phyloP scores from a whole-genome alignment of 1,140 invertebrate genomes.

The Campodea augens region DNA sequence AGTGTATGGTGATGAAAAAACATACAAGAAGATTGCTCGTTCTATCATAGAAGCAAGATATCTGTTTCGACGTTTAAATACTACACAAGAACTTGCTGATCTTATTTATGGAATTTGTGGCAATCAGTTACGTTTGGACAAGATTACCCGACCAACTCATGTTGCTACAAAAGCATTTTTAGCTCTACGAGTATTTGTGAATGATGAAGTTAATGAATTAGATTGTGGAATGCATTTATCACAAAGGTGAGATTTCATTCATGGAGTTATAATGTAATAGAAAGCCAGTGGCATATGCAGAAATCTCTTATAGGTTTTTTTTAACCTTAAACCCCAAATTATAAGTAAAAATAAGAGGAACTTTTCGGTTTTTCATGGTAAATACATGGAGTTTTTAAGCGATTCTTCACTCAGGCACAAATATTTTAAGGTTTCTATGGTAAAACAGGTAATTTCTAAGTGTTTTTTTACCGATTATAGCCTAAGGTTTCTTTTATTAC shows the following conservation, averaged over 20 bases:
- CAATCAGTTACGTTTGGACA: slow-evolving; percentile 32
- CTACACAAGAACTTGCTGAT: slow-evolving; percentile 63
- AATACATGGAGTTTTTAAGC: too few species aligned
- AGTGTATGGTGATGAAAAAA: slow-evolving; percentile 77
- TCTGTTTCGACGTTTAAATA: slow-evolving; percentile 53
- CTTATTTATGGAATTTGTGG: slow-evolving; percentile 47
- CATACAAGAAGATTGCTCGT: slow-evolving; percentile 66
- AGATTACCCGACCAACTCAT: slow-evolving; percentile 51
- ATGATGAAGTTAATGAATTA: slow-evolving; percentile 91
- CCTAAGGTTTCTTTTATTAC: too few species aligned
- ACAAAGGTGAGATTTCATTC: slow-evolving; percentile 23
- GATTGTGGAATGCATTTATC: slow-evolving; percentile 72
- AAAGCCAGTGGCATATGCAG: too few species aligned
- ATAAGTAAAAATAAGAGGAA: too few species aligned
- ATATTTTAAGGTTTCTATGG: too few species aligned
- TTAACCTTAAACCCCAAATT: too few species aligned
- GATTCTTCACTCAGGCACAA: too few species aligned
- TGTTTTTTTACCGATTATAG: too few species aligned
- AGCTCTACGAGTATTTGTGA: slow-evolving; percentile 86
- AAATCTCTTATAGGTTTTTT: too few species aligned
- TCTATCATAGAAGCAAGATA: slow-evolving; percentile 74
- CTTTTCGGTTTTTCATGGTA: too few species aligned
- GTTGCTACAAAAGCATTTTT: slow-evolving; percentile 84
- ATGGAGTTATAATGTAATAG: too few species aligned
- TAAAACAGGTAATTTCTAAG: too few species aligned